These are phyloP conservation scores for Platyrinchus mystaceus DNA, from an alignment of 2,797 vertebrate species.

Conservation along the genomic window DNA sequence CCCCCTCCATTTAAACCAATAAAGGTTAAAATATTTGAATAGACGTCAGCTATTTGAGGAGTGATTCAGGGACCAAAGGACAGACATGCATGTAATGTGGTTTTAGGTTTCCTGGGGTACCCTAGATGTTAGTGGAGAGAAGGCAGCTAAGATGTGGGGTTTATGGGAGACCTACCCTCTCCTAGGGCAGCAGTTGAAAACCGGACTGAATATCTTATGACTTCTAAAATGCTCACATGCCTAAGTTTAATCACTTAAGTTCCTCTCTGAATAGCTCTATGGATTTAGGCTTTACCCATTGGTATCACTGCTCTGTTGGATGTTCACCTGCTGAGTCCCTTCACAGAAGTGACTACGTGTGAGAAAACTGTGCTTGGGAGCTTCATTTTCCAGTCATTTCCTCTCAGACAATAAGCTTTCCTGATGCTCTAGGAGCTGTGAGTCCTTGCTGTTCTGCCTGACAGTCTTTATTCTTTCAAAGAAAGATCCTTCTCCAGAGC, in stretches of 20 bases:
- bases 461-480: not conserved
- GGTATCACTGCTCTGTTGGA: not conserved
- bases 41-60: not conserved
- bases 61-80: not conserved
- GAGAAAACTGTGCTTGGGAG: not conserved
- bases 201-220: not conserved
- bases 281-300: not conserved
- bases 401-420: not conserved
- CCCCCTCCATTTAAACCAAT: not conserved
- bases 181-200: not conserved
- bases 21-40: not conserved
- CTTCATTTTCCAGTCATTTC: not conserved
- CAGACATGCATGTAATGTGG: not conserved
- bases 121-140: not conserved
- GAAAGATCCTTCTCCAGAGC: not conserved
- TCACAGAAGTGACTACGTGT: not conserved
- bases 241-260: not conserved
- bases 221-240: not conserved
- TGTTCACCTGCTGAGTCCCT: not conserved
- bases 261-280: not conserved
- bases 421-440: not conserved
- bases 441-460: not conserved
- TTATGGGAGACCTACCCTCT: not conserved
- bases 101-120: not conserved
- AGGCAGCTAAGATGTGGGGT: accelerated